Conservation (phyloP, 2,113 vertebrate species). For the Xiphorhynchus elegans region DNA sequence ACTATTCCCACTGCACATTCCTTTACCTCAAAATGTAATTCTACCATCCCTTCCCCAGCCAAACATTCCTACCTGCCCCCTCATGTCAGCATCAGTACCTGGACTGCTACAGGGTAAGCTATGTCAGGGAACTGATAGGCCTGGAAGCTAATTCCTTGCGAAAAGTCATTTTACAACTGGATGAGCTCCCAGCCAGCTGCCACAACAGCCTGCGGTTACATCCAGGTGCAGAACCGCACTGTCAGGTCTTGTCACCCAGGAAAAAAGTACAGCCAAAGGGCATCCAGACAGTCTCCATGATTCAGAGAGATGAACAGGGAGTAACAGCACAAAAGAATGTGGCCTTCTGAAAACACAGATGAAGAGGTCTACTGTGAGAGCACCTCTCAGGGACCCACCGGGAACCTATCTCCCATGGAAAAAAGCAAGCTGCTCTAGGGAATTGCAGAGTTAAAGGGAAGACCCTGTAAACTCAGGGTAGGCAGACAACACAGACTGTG, state of each 20-base stretch:
- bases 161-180: background rate
- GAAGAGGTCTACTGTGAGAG: background rate
- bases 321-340: background rate
- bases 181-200: constrained; percentile 17
- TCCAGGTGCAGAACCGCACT: constrained; percentile 30
- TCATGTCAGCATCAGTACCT: background rate
- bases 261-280: constrained; percentile 23
- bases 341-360: background rate
- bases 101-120: background rate
- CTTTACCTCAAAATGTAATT: background rate
- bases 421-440: background rate
- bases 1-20: background rate
- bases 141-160: background rate
- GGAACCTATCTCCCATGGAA: background rate
- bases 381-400: fast-evolving
- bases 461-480: background rate
- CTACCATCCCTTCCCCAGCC: background rate
- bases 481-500: background rate
- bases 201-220: constrained; percentile 7
- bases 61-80: background rate
- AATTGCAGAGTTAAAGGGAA: background rate
- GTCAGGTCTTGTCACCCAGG: background rate
- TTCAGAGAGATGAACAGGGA: background rate
- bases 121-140: background rate
- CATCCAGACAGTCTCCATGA: background rate